phyloP scores from a whole-genome alignment of 2,113 vertebrate genomes.

The Mus spicilegus region DNA sequence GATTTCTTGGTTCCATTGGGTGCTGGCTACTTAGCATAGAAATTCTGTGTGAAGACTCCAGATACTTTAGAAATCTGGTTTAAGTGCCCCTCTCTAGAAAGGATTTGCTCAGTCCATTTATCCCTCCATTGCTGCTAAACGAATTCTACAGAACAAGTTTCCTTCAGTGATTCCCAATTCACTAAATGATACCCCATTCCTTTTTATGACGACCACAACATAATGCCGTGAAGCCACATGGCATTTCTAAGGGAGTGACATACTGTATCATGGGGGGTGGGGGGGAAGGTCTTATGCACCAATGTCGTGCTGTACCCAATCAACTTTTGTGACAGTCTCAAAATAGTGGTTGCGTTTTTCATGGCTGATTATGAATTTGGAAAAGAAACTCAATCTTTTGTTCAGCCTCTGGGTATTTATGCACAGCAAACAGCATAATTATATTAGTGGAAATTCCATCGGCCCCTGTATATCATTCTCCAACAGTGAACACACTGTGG shows the following conservation, averaged over 20 bases:
- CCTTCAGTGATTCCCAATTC: constrained; percentile 49
- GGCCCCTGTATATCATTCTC: neutral
- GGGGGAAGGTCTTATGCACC: constrained; percentile 27
- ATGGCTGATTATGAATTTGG: constrained; percentile 62
- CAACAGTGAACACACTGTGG: constrained; percentile 41
- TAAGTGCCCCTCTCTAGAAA: constrained; percentile 37
- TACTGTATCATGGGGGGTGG: neutral
- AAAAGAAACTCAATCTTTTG: constrained; percentile 53
- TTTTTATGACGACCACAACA: constrained; percentile 13
- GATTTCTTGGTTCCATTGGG: neutral
- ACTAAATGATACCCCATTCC: constrained; percentile 65
- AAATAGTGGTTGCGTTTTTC: constrained; percentile 53
- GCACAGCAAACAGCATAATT: constrained; percentile 45
- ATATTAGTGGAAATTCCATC: constrained; percentile 58
- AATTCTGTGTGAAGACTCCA: constrained; percentile 55
- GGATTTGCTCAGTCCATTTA: constrained; percentile 66
- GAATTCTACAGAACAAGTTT: constrained; percentile 59
- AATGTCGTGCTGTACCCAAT: neutral
- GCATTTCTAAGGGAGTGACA: neutral
- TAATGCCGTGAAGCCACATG: neutral
- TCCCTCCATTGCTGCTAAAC: constrained; percentile 24
- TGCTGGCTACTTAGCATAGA: constrained; percentile 54
- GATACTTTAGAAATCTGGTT: constrained; percentile 53
- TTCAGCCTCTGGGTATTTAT: constrained; percentile 53
- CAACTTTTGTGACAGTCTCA: neutral